Evolutionary conservation across 1,140 invertebrate species (phyloP).

Genomic region (Ostrea edulis): DNA sequence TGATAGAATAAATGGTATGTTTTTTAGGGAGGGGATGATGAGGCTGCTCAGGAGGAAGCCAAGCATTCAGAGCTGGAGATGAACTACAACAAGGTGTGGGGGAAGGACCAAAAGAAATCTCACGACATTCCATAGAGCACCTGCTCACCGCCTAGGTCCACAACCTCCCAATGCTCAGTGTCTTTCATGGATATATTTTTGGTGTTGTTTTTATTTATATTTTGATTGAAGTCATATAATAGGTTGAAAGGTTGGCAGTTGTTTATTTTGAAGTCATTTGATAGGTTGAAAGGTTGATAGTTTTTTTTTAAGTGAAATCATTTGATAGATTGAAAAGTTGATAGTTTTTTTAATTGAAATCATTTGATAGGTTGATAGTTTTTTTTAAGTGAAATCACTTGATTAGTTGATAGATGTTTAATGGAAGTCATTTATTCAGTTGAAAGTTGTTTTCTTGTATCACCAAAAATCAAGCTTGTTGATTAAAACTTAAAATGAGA

Average conservation of each 20-base stretch:
- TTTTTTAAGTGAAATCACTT: too few relatives aligned
- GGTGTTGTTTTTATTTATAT: background rate
- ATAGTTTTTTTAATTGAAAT: background rate
- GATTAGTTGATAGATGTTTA: too few relatives aligned
- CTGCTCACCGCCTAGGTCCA: background rate
- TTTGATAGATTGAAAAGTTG: background rate
- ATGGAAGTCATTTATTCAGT: too few relatives aligned
- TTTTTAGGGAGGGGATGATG: slow-evolving; percentile 66
- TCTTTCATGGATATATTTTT: slow-evolving; percentile 7
- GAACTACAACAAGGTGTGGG: slow-evolving; percentile 70
- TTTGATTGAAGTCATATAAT: background rate
- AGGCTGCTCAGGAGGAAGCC: slow-evolving; percentile 65
- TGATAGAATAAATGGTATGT: background rate
- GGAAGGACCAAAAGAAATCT: slow-evolving; percentile 51
- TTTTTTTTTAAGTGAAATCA: background rate
- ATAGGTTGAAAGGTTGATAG: background rate
- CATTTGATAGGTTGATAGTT: too few relatives aligned
- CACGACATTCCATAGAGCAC: background rate
- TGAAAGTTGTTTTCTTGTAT: too few relatives aligned
- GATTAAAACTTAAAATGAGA: too few relatives aligned
- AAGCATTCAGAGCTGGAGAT: slow-evolving; percentile 62
- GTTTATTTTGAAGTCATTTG: background rate
- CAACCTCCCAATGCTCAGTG: background rate
- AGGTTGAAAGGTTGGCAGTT: background rate
- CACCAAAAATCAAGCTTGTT: too few relatives aligned